Percentiles rank a stretch among this genome's conserved stretches.
Conservation (phyloP, 2,888 invertebrate genomes). For the Oligia strigilis region DNA sequence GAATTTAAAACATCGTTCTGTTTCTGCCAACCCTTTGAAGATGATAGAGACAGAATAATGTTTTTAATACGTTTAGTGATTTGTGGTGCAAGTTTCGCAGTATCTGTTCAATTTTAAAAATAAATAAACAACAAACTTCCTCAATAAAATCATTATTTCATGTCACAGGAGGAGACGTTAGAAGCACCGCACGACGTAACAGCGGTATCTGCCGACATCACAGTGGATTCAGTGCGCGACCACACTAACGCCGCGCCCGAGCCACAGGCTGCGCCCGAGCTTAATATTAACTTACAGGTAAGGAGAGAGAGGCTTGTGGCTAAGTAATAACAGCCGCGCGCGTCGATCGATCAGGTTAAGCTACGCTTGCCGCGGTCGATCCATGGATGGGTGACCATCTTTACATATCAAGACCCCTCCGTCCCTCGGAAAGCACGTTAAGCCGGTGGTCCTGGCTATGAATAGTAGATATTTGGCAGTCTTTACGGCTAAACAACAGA, state of each 20-base stretch:
- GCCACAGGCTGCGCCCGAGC: slow-evolving; percentile 82
- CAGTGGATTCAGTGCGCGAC: slow-evolving; percentile 98
- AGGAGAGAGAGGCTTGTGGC: too few relatives aligned
- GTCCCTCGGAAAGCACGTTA: too few relatives aligned
- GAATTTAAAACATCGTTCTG: background rate
- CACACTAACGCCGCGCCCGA: slow-evolving; percentile 92
- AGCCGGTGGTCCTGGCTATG: too few relatives aligned
- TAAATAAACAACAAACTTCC: background rate
- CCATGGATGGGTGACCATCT: too few relatives aligned
- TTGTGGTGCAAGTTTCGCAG: background rate
- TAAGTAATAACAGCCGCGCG: too few relatives aligned
- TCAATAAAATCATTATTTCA: background rate
- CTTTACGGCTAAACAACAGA: background rate
- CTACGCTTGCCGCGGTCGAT: too few relatives aligned
- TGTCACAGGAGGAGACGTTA: slow-evolving; percentile 82
- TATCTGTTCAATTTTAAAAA: background rate
- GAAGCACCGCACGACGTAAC: slow-evolving; percentile 88
- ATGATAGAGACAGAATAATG: background rate
- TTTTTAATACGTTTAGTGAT: background rate
- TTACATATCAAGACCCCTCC: too few relatives aligned
- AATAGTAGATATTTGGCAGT: too few relatives aligned
- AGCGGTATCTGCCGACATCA: slow-evolving; percentile 95
- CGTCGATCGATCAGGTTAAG: too few relatives aligned
- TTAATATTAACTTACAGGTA: slow-evolving; percentile 89
- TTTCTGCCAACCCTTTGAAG: too few relatives aligned